Conservation (phyloP, 1,140 invertebrate genomes). For the Triops longicaudatus region DNA sequence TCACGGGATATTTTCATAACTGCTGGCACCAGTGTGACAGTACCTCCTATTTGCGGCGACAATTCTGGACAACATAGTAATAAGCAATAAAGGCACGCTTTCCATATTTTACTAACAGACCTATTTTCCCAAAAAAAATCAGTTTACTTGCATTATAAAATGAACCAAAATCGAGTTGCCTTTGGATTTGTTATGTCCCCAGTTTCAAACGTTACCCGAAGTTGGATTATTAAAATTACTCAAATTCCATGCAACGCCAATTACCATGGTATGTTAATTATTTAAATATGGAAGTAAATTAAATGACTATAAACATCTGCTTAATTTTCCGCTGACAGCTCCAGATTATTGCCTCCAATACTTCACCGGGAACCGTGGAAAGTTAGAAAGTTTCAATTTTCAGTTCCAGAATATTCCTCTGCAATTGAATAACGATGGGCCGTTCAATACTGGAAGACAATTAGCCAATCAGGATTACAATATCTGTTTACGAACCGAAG, state of each 20-base stretch:
- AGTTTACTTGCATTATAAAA: constrained; percentile 10
- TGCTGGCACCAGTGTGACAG: constrained; percentile 55
- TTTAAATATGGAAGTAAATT: not conserved
- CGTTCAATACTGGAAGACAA: not conserved
- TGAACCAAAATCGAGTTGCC: not conserved
- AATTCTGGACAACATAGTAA: constrained; percentile 23
- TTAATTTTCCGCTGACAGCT: not conserved
- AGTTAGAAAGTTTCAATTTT: constrained; percentile 19
- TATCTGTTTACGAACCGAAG: constrained; percentile 22
- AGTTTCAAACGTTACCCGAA: not conserved
- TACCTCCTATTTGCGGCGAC: constrained; percentile 19
- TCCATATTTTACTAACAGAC: too few relatives aligned
- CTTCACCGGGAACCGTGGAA: constrained; percentile 13
- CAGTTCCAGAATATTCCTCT: not conserved
- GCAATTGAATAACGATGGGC: not conserved
- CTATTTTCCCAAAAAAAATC: too few relatives aligned
- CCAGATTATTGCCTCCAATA: constrained; percentile 19
- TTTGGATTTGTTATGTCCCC: constrained; percentile 18
- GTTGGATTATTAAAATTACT: constrained; percentile 17
- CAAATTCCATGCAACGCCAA: not conserved
- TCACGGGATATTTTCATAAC: constrained; percentile 76
- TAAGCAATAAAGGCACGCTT: too few relatives aligned
- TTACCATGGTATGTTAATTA: not conserved
- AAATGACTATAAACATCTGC: too few relatives aligned
- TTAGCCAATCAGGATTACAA: constrained; percentile 22